Evolutionary conservation across 2,113 vertebrate genomes (phyloP).

Genomic region (Procavia capensis): DNA sequence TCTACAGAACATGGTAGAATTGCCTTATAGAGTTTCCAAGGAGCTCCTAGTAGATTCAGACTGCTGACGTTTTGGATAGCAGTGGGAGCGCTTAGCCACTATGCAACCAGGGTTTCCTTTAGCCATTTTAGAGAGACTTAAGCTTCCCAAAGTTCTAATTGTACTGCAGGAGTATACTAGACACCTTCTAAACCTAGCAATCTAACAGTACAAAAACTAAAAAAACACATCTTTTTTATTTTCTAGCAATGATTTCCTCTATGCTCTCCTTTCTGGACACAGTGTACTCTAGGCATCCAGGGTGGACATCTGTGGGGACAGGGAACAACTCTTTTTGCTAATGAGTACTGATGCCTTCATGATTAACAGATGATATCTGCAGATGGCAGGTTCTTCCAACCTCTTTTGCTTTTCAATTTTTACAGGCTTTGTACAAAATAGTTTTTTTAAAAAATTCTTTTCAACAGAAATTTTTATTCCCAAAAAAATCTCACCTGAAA

Average conservation of each 20-base stretch:
- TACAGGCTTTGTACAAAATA: not conserved
- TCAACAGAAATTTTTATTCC: not conserved
- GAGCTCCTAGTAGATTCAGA: too few species aligned
- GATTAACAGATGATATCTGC: slow-evolving; percentile 20
- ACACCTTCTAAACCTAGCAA: not conserved
- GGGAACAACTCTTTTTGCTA: not conserved
- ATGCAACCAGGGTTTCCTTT: not conserved
- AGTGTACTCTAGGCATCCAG: not conserved
- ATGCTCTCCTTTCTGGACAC: not conserved
- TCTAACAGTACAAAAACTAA: not conserved
- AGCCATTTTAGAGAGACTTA: not conserved
- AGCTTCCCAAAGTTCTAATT: not conserved
- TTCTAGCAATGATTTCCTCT: not conserved
- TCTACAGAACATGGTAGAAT: too few species aligned
- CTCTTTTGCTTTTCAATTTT: not conserved
- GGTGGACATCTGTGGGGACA: not conserved
- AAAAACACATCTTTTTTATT: not conserved
- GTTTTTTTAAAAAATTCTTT: not conserved
- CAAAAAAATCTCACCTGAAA: not conserved
- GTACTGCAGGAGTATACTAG: not conserved
- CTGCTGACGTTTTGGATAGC: too few species aligned
- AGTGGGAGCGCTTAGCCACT: too few species aligned
- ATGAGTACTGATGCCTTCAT: not conserved
- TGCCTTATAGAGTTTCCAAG: too few species aligned
- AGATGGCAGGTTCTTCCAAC: not conserved